These are phyloP conservation scores for Deroplatys truncata DNA, from an alignment of 2,888 invertebrate species.

Conservation along the genomic window DNA sequence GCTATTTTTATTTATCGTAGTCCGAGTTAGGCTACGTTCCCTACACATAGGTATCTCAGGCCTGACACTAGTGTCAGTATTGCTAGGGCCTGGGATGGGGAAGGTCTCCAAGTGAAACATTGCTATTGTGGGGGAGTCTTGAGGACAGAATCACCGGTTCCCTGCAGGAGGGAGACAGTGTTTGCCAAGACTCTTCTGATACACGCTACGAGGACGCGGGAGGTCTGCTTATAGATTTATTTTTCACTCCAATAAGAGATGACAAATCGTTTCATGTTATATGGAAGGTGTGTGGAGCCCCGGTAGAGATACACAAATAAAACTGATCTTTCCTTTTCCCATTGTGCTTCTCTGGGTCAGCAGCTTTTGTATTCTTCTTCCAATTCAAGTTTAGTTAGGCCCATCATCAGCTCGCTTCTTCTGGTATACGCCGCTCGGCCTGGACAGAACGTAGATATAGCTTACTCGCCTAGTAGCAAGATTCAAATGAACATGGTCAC, in stretches of 20 bases:
- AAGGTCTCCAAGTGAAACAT: background rate
- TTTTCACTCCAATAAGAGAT: constrained; percentile 17
- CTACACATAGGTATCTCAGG: no score
- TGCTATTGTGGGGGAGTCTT: background rate
- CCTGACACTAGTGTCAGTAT: background rate
- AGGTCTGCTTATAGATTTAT: constrained; percentile 14
- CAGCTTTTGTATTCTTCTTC: background rate
- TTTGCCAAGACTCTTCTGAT: background rate
- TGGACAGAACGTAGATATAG: no score
- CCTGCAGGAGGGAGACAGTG: background rate
- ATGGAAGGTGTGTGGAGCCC: background rate
- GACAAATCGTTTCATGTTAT: constrained; percentile 18
- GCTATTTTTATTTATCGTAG: no score
- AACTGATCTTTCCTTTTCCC: background rate
- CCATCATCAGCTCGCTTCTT: background rate
- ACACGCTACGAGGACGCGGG: background rate
- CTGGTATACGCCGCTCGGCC: no score
- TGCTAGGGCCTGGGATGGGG: background rate
- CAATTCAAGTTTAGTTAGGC: background rate
- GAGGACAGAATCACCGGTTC: background rate
- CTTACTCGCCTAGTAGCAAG: no score
- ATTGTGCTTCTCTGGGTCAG: background rate
- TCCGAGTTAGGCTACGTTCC: no score
- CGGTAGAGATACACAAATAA: background rate
- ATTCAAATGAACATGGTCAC: no score